Base-by-base conservation (phyloP, 1,140 invertebrate species). In the Holcopasites calliopsidis region DNA sequence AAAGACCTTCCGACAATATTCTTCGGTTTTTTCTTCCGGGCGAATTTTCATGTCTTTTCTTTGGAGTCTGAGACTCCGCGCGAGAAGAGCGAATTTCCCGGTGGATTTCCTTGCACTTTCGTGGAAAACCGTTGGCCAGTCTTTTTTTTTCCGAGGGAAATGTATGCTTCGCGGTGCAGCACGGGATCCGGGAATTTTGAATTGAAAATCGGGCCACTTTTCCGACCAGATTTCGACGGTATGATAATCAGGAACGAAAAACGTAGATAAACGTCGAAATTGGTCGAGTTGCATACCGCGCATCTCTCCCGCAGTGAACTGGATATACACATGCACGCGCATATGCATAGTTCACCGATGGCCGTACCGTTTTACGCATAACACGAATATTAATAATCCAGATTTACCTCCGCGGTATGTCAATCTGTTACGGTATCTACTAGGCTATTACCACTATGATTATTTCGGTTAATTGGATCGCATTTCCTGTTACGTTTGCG, bases 401-500 rank as follows among this genome's bases (percentile, higher is more conserved):
- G 57, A 71, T 62, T 62, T 70, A 61, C 49, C 49, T 21, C 23
- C 31, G 68, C 58, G 75, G 47, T 54, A 44, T 72, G 75, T 76
- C 75, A 76, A 76, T 62, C 75, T 54, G 50, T n/a, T n/a, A n/a
- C n/a, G n/a, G n/a, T n/a, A n/a, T n/a, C n/a, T n/a, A n/a, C 50
- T 7, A 2, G 26, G 50, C 69, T 77, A 77, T 77, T 72, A 77
- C 68, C 58, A 23, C 31, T 50, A 72, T 77, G 72, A 77, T 73
- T 77, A 77, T 77, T 72, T 77, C 75, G 75, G 75, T 64, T 77
- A 77, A 77, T 77, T 77, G 75, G 75, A 61, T 77, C 49, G 58
- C 69, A 72, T 77, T 77, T 72, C 69, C 64, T 40, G 58, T 77
- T 73, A 77, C 69, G 57, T 49, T 55, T 58, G 49, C 44, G 13